Base-by-base conservation (phyloP, 2,888 invertebrate species). In the Julus scandinavius region DNA sequence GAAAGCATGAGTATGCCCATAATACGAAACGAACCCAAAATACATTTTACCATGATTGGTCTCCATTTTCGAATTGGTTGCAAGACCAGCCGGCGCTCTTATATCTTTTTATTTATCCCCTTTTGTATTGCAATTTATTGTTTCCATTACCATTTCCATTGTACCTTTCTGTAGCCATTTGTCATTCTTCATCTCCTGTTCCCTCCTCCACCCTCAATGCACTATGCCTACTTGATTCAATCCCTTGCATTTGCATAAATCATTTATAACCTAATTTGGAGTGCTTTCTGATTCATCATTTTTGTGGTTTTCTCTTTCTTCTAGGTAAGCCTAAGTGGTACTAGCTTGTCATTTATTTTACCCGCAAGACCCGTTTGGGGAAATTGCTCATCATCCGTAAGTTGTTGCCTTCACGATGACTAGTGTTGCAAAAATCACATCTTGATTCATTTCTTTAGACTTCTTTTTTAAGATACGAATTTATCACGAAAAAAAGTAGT, bases 81-180 rank as follows among this genome's bases (percentile, higher is more conserved):
- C 15, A 80, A 38, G 80, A 80, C 80, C 38, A 80, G 80, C 38
- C 38, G 80, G 80, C 80, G 80, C 80, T 38, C 80, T 38, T 38
- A 3, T 40, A 38, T 15, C 80, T 80, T 40, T 80, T 80, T 80
- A 80, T 80, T 40, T 29, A 80, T 15, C 54, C 15, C 54, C 38
- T 80, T 40, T 80, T 80, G 38, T 13, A 15, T 15, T 15, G 13
- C 80, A 38, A 80, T 80, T 80, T 80, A 80, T 80, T 38, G 80
- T 80, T 80, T 40, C 80, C 80, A 80, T 80, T 80, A 80, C 72
- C 80, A 80, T 80, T 80, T 38, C 80, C 80, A 80, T 80, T 80
- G 9, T 80, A 80, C 80, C 38, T 80, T 40, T 80, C 38, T 29
- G 72, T 38, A 40, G 80, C 80, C 80, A 80, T 80, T 80, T 80